Evolutionary conservation across 2,113 vertebrate genomes (phyloP), one percentile per base, ranked within the genome.

Genomic region (Platichthys stellatus): DNA sequence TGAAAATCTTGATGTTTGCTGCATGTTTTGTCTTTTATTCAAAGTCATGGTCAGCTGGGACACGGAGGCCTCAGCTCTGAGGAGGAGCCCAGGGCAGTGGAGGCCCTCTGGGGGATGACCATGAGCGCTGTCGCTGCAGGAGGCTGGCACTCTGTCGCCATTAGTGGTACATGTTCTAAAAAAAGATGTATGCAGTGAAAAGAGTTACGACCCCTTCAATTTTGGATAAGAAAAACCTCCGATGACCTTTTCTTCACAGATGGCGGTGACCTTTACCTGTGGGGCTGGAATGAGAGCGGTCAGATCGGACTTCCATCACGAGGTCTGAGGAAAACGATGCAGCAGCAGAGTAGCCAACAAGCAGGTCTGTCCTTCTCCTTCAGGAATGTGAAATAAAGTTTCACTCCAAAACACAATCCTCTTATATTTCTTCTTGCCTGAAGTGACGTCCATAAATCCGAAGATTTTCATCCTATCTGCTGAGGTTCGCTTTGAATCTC

Each of bases 201-300:
- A 54, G 7, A 43, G 47, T 68, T 72, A 14, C 2, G 4, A 0
- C 53, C 10, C 11, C 13, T 10, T 57, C 10, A 57, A 26, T 5
- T 49, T 26, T 0, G 5, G 13, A 24, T 2, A 11, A 23, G 14
- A 43, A 24, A 20, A 3, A 18, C 12, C 1, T 15, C 0, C 58
- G 64, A 57, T 28, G 0, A 17, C n/a, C 9, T 78, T 38, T 72
- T 5, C 35, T 62, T 69, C 58, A 69, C 76, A 99, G 97, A 93
- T 49, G 88, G 89, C 0, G 96, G 97, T 17, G 98, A 99, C 62
- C 79, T 99, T 45, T 99, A 99, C 2, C 3, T 95, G 66, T 99
- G 98, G 98, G 97, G 98, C 83, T 99, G 97, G 98, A 99, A 99
- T 3, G 96, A 98, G 64, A 96, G 95, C 0, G 97, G 98, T 0